Percentiles rank a stretch among this genome's conserved stretches.
phyloP scores from a whole-genome alignment of 2,113 vertebrate species.

The Epinephelus cyanopodus region DNA sequence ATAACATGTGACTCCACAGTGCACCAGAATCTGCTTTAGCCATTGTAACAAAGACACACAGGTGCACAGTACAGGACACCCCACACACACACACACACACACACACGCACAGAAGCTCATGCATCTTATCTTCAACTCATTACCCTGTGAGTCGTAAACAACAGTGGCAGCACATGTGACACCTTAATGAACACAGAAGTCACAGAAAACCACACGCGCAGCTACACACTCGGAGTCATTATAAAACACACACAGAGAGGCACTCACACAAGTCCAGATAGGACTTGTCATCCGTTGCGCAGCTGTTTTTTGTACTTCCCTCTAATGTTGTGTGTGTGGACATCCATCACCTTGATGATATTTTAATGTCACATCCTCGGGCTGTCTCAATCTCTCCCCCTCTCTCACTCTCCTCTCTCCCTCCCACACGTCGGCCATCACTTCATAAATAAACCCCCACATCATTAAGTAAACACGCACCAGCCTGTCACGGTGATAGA shows the following conservation, averaged over 20 bases:
- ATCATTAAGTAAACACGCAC: conserved; percentile 82
- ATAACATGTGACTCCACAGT: neutral
- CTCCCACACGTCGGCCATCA: conserved; percentile 69
- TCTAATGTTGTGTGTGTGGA: conserved; percentile 73
- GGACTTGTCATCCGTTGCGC: conserved; percentile 67
- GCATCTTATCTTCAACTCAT: conserved; percentile 70
- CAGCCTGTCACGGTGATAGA: conserved; percentile 79
- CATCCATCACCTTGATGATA: conserved; percentile 84
- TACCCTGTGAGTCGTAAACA: conserved; percentile 67
- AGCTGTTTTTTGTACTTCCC: conserved; percentile 74
- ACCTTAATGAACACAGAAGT: conserved; percentile 70
- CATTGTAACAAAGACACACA: neutral
- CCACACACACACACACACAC: conserved; percentile 15
- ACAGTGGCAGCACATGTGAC: conserved; percentile 57
- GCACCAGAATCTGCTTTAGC: neutral
- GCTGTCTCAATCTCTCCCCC: conserved; percentile 73
- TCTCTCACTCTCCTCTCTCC: conserved; percentile 48
- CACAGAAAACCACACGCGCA: conserved; percentile 11
- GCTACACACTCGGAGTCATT: conserved; percentile 54
- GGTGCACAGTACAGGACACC: neutral
- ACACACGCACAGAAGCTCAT: conserved; percentile 28
- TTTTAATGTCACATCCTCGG: conserved; percentile 84
- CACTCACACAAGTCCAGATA: conserved; percentile 61
- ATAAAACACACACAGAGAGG: conserved; percentile 44
- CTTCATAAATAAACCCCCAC: conserved; percentile 83